These are phyloP conservation scores for Aegypius monachus DNA, from an alignment of 2,113 vertebrate genomes.

Conservation along the genomic window DNA sequence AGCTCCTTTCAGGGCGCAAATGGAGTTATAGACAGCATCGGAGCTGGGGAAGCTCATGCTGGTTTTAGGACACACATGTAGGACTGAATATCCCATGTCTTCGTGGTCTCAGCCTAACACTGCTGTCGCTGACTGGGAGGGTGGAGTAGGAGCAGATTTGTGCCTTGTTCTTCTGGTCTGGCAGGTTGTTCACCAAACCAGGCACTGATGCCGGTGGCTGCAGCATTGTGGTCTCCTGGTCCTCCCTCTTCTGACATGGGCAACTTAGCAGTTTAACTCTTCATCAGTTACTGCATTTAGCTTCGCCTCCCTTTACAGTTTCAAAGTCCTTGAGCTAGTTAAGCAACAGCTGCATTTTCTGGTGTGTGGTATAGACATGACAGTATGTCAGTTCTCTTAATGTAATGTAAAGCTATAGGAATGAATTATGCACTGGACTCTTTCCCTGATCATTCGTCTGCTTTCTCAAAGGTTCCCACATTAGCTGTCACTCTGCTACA, in stretches of 20 bases:
- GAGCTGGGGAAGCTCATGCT: neutral
- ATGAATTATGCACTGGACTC: neutral
- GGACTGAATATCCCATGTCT: neutral
- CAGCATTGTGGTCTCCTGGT: neutral
- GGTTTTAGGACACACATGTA: fast-evolving
- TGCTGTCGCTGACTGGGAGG: neutral
- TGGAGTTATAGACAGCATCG: fast-evolving
- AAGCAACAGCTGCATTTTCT: neutral
- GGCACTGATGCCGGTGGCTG: neutral
- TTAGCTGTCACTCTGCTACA: neutral
- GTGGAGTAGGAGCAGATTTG: neutral
- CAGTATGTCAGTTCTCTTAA: neutral
- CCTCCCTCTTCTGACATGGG: neutral
- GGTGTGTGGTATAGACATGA: neutral
- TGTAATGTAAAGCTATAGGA: neutral
- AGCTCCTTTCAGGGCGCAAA: neutral
- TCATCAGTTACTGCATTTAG: neutral
- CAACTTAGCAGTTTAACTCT: too few relatives aligned
- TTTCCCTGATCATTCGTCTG: neutral
- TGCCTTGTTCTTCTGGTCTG: neutral
- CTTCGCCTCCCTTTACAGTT: neutral
- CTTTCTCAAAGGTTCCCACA: neutral
- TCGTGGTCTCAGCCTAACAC: neutral
- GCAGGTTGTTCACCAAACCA: too few relatives aligned
- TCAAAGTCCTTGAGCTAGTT: neutral